These are phyloP conservation scores for Darevskia nairensis DNA, from an alignment of 2,797 vertebrate species.

Conservation along the genomic window DNA sequence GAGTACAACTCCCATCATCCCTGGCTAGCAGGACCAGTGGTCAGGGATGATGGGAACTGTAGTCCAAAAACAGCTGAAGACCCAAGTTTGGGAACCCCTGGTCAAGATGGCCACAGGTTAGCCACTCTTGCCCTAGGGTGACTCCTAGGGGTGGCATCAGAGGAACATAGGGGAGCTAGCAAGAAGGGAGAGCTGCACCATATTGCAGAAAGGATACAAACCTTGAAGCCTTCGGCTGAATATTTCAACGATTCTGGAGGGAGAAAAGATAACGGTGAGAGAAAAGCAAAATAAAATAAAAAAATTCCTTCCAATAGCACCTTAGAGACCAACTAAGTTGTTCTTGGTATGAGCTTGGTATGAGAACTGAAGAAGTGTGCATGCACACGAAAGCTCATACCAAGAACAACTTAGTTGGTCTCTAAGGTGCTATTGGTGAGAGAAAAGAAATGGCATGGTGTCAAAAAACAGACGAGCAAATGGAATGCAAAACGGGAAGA, in stretches of 20 bases:
- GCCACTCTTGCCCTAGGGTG: neutral
- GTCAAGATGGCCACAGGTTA: neutral
- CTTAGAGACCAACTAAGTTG: no score
- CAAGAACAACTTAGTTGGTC: no score
- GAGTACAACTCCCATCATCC: neutral
- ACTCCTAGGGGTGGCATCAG: no score
- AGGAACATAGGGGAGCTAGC: neutral
- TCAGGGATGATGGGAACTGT: neutral
- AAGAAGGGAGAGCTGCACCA: neutral
- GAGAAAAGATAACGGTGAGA: neutral
- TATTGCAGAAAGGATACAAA: slow-evolving; percentile 55
- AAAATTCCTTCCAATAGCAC: no score
- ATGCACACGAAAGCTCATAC: no score
- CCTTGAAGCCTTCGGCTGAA: slow-evolving; percentile 89
- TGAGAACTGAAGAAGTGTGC: no score
- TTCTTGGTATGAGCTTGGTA: no score
- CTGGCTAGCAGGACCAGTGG: neutral
- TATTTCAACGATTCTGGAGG: slow-evolving; percentile 87
- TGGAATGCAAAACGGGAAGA: neutral
- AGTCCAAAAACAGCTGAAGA: neutral
- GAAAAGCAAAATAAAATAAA: neutral
- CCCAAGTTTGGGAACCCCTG: no score
- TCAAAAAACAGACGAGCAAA: neutral
- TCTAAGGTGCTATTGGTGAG: neutral
- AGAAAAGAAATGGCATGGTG: slow-evolving; percentile 11